Percentiles rank a stretch among this genome's conserved stretches.
Evolutionary conservation across 2,113 vertebrate species (phyloP).

Genomic region (Crotophaga sulcirostris): DNA sequence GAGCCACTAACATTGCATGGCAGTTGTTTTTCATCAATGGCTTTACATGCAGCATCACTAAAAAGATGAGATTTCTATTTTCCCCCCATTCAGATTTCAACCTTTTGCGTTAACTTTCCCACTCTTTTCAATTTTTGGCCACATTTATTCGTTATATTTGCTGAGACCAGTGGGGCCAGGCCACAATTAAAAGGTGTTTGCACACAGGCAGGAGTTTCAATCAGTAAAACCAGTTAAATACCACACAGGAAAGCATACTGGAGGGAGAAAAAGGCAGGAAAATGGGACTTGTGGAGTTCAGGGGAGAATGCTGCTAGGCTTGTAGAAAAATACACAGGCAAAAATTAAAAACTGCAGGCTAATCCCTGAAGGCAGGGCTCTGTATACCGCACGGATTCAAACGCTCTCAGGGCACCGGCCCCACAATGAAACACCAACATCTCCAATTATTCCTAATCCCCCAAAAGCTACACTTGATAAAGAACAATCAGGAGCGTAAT

Average conservation of each 20-base stretch:
- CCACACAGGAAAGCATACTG: conserved; percentile 30
- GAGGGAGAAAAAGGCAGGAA: conserved; percentile 29
- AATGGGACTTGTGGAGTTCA: conserved; percentile 51
- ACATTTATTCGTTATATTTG: neutral
- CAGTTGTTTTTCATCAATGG: neutral
- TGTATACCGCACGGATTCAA: conserved; percentile 2
- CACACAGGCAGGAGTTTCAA: conserved; percentile 58
- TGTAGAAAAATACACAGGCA: conserved; percentile 37
- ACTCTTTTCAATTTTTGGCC: neutral
- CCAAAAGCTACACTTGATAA: conserved; percentile 61
- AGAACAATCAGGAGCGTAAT: conserved; percentile 67
- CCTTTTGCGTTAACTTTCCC: neutral
- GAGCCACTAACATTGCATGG: neutral
- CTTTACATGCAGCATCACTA: neutral
- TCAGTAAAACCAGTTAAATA: conserved; percentile 62
- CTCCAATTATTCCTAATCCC: conserved; percentile 65
- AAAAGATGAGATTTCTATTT: neutral
- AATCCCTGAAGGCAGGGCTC: conserved; percentile 48
- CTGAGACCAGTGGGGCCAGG: conserved; percentile 41
- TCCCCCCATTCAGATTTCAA: neutral
- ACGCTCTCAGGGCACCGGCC: conserved; percentile 31
- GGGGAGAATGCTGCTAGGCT: conserved; percentile 10
- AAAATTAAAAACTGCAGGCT: conserved; percentile 55
- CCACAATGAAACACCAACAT: conserved; percentile 46
- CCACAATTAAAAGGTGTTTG: conserved; percentile 62